Conservation (phyloP, 1,140 invertebrate species). For the Aphidius ervi region DNA sequence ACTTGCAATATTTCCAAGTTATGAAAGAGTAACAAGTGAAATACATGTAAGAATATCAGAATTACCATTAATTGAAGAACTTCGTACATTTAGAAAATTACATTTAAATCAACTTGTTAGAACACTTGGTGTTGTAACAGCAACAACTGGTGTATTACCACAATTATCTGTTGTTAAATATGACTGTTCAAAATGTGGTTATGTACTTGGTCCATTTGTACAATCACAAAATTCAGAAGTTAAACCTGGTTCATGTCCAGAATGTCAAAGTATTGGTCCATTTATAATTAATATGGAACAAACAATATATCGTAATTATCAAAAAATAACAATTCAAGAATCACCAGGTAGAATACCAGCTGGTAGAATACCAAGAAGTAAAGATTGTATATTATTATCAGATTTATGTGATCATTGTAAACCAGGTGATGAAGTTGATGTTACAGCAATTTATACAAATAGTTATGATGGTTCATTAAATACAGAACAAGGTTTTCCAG, state of each 20-base stretch:
- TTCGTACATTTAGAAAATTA: slow-evolving; percentile 90
- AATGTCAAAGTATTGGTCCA: slow-evolving; percentile 95
- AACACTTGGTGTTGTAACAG: slow-evolving; percentile 93
- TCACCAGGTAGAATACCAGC: slow-evolving; percentile 90
- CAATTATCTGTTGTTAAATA: slow-evolving; percentile 95
- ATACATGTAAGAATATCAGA: slow-evolving; percentile 94
- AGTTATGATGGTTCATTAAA: slow-evolving; percentile 98
- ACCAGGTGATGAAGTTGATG: slow-evolving; percentile 96
- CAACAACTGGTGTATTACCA: slow-evolving; percentile 91
- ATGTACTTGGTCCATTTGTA: slow-evolving; percentile 91
- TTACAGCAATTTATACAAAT: slow-evolving; percentile 94
- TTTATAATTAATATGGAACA: slow-evolving; percentile 95
- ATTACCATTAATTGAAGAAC: slow-evolving; percentile 91
- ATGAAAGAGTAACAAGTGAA: slow-evolving; percentile 88
- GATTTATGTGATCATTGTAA: slow-evolving; percentile 96
- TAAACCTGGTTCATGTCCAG: slow-evolving; percentile 93
- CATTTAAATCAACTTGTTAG: slow-evolving; percentile 95
- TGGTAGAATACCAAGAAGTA: slow-evolving; percentile 94
- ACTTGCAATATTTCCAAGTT: slow-evolving; percentile 91
- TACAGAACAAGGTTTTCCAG: slow-evolving; percentile 93
- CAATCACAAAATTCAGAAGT: slow-evolving; percentile 92
- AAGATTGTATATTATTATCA: slow-evolving; percentile 92
- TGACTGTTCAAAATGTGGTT: slow-evolving; percentile 95
- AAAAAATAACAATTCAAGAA: slow-evolving; percentile 97
- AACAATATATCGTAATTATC: slow-evolving; percentile 98